These are phyloP conservation scores for Nesoenas mayeri DNA, from an alignment of 2,113 vertebrate species.

Conservation along the genomic window DNA sequence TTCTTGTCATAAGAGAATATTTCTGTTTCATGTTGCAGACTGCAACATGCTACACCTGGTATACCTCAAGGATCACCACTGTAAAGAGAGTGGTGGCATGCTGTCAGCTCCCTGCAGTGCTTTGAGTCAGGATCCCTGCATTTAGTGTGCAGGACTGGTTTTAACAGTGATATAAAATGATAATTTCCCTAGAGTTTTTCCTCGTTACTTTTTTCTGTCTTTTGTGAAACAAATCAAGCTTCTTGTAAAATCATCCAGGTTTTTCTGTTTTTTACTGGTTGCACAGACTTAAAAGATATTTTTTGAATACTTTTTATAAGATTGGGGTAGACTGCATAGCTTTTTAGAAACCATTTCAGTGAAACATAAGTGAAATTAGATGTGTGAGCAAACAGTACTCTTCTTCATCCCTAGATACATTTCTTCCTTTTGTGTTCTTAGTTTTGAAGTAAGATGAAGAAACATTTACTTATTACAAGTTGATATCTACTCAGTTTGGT, in stretches of 20 bases:
- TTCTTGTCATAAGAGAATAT: not conserved
- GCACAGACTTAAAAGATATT: not conserved
- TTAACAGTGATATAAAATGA: not conserved
- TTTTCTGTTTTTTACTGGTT: not conserved
- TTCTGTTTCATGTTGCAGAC: not conserved
- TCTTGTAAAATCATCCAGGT: not conserved
- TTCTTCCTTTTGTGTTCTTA: not conserved
- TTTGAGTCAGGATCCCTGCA: not conserved
- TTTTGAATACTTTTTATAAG: not conserved
- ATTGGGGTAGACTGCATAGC: not conserved
- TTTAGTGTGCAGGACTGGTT: not conserved
- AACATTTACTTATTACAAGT: not conserved
- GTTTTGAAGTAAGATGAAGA: not conserved
- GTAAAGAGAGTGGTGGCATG: not conserved
- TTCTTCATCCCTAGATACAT: not conserved
- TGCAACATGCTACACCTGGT: not conserved
- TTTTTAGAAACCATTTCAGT: not conserved
- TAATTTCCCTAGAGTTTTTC: not conserved
- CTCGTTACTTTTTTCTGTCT: not conserved
- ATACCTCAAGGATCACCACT: not conserved
- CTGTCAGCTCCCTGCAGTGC: not conserved
- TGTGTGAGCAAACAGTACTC: not conserved
- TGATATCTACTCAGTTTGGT: not conserved
- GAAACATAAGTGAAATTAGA: not conserved
- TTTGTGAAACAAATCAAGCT: not conserved